Base-by-base conservation (phyloP, 2,113 vertebrate genomes). In the Rhynchopsitta pachyrhyncha region DNA sequence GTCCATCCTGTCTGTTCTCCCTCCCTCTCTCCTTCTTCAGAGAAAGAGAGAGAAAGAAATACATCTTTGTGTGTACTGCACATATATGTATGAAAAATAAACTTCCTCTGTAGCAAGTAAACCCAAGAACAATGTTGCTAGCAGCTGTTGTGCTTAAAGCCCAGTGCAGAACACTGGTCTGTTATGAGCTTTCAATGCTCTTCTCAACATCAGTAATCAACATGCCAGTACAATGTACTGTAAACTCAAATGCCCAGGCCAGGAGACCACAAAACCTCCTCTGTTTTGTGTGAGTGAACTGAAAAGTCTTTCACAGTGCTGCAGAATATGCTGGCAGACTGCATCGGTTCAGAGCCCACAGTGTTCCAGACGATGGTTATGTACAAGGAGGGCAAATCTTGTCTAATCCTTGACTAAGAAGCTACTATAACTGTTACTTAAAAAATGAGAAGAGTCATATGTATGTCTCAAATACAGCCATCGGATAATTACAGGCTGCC, bases 241-340 rank as follows among this genome's bases (percentile, higher is more conserved):
- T 66, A 85, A 94, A 94, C 42, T 39, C 63, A 64, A 74, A 79
- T 52, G n/a, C 41, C 63, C 64, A 49, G 82, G 79, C 93, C 79
- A 74, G 75, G 53, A 93, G n/a, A 60, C 75, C 85, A 96, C 87
- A 96, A 94, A 96, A 93, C 90, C 90, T 80, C 47, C 78, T 95
- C 92, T 95, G 92, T 93, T 82, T 82, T 46, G 3, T 63, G 42
- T 0, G 4, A 78, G 29, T 67, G 59, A 93, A 35, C 49, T 88
- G 82, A 95, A 93, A 95, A 82, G 49, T 79, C 90, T 95, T 97
- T 94, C 92, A 90, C 29, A 70, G 85, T 12, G 71, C 46, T 50
- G 63, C 68, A 77, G 85, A 91, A 85, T 52, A 53, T 50, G 60
- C 53, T 90, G 75, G 74, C 70, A 91, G 67, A 35, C n/a, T 25